A percentile compares a stretch with the other conserved stretches of the same genome.
Conservation (phyloP, 1,140 invertebrate species). For the Meloidogyne floridensis region DNA sequence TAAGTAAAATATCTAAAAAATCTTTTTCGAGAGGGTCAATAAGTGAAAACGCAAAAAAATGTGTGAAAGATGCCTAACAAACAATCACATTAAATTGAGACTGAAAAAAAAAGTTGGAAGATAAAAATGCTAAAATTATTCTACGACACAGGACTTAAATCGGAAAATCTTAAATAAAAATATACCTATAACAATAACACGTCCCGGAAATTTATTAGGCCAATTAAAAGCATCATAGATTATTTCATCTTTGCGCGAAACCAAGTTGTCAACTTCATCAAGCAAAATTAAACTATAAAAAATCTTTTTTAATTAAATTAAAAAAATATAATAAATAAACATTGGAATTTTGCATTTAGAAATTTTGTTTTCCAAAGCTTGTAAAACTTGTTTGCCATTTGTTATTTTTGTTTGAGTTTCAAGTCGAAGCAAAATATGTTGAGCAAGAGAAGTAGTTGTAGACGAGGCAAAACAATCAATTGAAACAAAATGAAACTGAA, state of each 20-base stretch:
- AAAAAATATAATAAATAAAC: constrained; percentile 8
- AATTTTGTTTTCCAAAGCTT: constrained; percentile 31
- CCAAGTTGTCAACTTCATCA: constrained; percentile 93
- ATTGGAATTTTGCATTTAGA: constrained; percentile 27
- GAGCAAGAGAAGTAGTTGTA: constrained; percentile 17
- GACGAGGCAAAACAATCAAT: constrained; percentile 36
- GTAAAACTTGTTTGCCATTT: neutral
- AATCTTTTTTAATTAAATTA: neutral
- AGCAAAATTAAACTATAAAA: constrained; percentile 78
- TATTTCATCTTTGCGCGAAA: constrained; percentile 80
- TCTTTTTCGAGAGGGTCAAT: neutral
- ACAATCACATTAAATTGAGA: no score
- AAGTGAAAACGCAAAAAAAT: neutral
- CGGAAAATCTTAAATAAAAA: neutral
- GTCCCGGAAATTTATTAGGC: constrained; percentile 76
- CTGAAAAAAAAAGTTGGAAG: no score
- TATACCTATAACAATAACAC: constrained; percentile 79
- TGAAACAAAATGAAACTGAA: constrained; percentile 46
- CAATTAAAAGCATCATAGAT: constrained; percentile 91
- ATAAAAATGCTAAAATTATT: no score
- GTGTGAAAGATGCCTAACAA: constrained; percentile 12
- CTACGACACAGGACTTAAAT: no score
- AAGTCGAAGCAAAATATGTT: constrained; percentile 5
- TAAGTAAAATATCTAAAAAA: constrained; percentile 10
- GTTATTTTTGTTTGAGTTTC: constrained; percentile 18